Evolutionary conservation across 2,113 vertebrate species (phyloP), one percentile per base, ranked within the genome.

Genomic region (Arothron firmamentum): DNA sequence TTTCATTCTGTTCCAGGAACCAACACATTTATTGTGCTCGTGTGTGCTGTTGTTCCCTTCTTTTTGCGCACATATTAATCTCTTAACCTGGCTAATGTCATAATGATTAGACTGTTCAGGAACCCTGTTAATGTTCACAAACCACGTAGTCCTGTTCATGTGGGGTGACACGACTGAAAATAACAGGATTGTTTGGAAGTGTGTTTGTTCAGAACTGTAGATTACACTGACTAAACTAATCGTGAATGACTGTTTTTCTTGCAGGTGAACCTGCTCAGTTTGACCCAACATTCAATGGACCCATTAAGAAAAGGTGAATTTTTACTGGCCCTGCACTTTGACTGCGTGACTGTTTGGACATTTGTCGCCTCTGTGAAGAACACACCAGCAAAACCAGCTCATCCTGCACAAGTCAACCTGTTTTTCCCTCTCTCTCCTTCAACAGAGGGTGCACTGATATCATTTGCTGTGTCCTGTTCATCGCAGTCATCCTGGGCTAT

Each of bases 401-500:
- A 31, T 31, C 28, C 8, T 1, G 5, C 28, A 6, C 8, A 23
- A 23, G 21, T 9, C 3, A 31, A 31, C 28, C 6, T 31, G 28
- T 23, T 23, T 23, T 3, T 23, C 21, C 49, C 18, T 77, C n/a
- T 73, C n/a, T 73, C 6, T 28, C 46, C 46, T 62, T 57, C 28
- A 19, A 63, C 77, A 95, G 94, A 89, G 78, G 92, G 45, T 95
- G 94, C 81, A 96, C 94, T 0, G 94, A 96, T 59, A 85, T 96
- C 25, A 86, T 96, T 70, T 96, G 94, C 85, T 95, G 92, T 10
- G 0, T 91, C 28, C 84, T 96, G 47, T 96, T 96, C 63, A 74
- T 93, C 77, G n/a, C 72, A 1, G 93, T 94, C 81, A 49, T 95
- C 56, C 58, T 88, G 0, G 94, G 93, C 17, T 96, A 95, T 80